Evolutionary conservation across 2,888 invertebrate species (phyloP).

Genomic region (Apomyelois bistriatella): DNA sequence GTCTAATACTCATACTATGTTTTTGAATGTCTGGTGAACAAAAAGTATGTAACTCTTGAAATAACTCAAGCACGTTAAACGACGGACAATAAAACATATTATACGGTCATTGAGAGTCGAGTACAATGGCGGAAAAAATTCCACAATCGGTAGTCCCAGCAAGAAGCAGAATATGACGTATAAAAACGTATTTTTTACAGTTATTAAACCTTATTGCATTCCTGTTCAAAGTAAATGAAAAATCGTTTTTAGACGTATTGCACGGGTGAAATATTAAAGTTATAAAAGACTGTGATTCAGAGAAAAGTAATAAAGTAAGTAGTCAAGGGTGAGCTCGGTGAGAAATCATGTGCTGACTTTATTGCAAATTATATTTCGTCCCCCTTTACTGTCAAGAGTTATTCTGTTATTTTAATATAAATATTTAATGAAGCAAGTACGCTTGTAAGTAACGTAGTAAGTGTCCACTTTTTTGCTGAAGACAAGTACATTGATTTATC

Average conservation of each 20-base stretch:
- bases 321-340: conserved; percentile 46
- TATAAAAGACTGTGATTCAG: conserved; percentile 46
- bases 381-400: conserved; percentile 30
- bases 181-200: conserved; percentile 1
- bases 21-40: background rate
- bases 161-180: conserved; percentile 30
- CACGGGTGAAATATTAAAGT: conserved; percentile 46
- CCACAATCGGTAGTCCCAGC: conserved; percentile 37
- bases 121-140: conserved; percentile 42
- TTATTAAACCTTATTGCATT: conserved; percentile 7
- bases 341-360: conserved; percentile 54
- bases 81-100: conserved; percentile 27
- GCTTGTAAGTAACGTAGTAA: too few relatives aligned
- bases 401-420: conserved; percentile 19
- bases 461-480: too few relatives aligned
- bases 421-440: background rate
- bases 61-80: conserved; percentile 17
- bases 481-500: too few relatives aligned
- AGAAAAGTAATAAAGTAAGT: conserved; percentile 64
- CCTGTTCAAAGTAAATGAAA: background rate
- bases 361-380: conserved; percentile 61
- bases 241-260: conserved; percentile 13
- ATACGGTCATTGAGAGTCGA: conserved; percentile 31
- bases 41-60: conserved; percentile 6
- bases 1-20: too few relatives aligned